Base-by-base conservation (phyloP, 2,888 invertebrate species). In the Caenorhabditis angaria region DNA sequence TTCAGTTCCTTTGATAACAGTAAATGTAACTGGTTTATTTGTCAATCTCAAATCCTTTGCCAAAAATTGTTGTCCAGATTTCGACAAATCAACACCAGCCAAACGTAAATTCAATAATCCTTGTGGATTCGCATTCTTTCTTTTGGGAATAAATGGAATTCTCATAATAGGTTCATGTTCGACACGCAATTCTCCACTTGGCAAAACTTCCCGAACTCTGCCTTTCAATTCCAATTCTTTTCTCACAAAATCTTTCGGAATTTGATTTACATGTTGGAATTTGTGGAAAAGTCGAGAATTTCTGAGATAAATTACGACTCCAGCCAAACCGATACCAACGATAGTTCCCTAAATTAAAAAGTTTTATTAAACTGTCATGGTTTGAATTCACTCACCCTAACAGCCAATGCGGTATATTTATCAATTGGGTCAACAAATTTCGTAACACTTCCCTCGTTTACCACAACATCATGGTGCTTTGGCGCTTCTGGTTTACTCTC, bases 211-310 rank as follows among this genome's bases (percentile, higher is more conserved):
- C n/a, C 74, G 66, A 28, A 80, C 76, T 59, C 73, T 72, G 57
- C 87, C 87, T 59, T 83, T 84, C 59, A 87, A 69, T 68, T 80
- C 81, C 28, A 85, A 62, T 56, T 87, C 85, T 62, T 84, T 87
- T 22, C 83, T 81, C 62, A 86, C 76, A 66, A 85, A 86, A 47
- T 85, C 84, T 60, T 83, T 78, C 22, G 87, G 87, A 60, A 87
- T 87, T 69, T 87, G 82, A 35, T 76, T 80, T 27, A 86, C 85
- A 63, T 83, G 83, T 64, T 83, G 78, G 74, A 86, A 85, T 54
- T 78, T 77, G 56, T 87, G 80, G 60, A 87, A 87, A 61, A 84
- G 71, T 77, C 82, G 73, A 10, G 87, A 86, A 61, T 84, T 86
- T 61, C 81, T 80, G 41, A 87, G 62, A 60, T 82, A 85, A 32